Evolutionary conservation across 2,113 vertebrate genomes (phyloP).

Genomic region (Falco punctatus): DNA sequence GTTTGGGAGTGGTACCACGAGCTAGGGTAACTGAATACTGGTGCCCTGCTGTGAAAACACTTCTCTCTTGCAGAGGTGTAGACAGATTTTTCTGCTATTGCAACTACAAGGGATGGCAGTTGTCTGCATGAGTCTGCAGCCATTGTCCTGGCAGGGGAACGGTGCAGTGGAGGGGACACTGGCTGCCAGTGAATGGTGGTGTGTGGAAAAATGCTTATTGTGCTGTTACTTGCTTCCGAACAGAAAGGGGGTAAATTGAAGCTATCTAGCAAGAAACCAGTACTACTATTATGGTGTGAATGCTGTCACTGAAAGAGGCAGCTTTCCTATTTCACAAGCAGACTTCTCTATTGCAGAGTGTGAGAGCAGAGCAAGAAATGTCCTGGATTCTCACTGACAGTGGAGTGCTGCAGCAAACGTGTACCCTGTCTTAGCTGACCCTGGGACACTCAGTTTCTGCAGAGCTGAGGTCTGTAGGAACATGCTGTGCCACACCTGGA

Average conservation of each 20-base stretch:
- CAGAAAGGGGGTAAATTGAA: not conserved
- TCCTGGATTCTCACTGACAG: not conserved
- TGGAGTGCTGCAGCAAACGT: not conserved
- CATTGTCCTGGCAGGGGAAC: not conserved
- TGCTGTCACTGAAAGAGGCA: not conserved
- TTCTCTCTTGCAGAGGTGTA: not conserved
- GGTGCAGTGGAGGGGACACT: accelerated
- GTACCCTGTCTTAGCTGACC: not conserved
- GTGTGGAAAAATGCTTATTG: not conserved
- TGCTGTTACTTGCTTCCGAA: not conserved
- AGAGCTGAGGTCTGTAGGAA: not conserved
- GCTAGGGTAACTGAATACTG: not conserved
- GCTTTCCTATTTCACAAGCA: slow-evolving; percentile 6
- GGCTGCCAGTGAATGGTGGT: not conserved
- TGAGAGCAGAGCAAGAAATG: not conserved
- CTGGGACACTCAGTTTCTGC: not conserved
- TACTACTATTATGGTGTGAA: not conserved
- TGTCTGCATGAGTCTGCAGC: not conserved
- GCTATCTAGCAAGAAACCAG: not conserved
- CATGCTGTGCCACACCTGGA: accelerated
- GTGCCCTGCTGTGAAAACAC: not conserved
- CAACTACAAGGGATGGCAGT: not conserved
- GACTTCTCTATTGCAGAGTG: not conserved
- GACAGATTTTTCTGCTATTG: not conserved
- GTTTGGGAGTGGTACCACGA: not conserved